Evolutionary conservation across 2,113 vertebrate species (phyloP), one percentile per base, ranked within the genome.

Genomic region (Phainopepla nitens): DNA sequence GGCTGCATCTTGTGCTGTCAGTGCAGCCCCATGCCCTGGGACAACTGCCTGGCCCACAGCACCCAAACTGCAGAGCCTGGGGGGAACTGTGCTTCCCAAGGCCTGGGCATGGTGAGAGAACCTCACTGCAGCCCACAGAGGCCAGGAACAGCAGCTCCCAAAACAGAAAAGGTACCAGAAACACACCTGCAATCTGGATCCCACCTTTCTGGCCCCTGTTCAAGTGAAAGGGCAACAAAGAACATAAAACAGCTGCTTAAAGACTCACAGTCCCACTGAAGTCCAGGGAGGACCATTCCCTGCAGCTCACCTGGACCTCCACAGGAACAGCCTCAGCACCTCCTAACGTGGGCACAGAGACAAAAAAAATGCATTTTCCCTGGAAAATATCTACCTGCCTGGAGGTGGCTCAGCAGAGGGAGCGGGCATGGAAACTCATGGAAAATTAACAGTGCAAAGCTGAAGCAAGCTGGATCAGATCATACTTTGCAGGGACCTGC

Each of bases 71-170:
- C 57, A 68, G 19, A 64, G 78, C 28, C 51, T 10, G 51, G 31
- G 22, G 10, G 56, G 14, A 33, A 33, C 18, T 1, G 2, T 3
- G 53, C 10, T 13, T 28, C 13, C 58, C 31, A 11, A 18, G 21
- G 22, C 7, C 22, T 6, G 1, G 29, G 27, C 41, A 29, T 5
- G 0, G 5, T 0, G 1, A 27, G 42, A 31, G 16, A 31, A 65
- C n/a, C 41, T 53, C 7, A 0, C 47, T 68, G 65, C 60, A 66
- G n/a, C 72, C 54, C 50, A 4, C n/a, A 29, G 6, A 22, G 68
- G 60, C 35, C 24, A 10, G 18, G 33, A 44, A 6, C 36, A 54
- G 44, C 47, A 58, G 49, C 27, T 56, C 50, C 50, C 2, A 1
- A 1, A 18, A 17, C 1, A 24, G 20, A 75, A 33, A 36, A n/a